Percentiles rank a stretch among this genome's conserved stretches.
Evolutionary conservation across 2,113 vertebrate genomes (phyloP).

Genomic region (Oceanites oceanicus): DNA sequence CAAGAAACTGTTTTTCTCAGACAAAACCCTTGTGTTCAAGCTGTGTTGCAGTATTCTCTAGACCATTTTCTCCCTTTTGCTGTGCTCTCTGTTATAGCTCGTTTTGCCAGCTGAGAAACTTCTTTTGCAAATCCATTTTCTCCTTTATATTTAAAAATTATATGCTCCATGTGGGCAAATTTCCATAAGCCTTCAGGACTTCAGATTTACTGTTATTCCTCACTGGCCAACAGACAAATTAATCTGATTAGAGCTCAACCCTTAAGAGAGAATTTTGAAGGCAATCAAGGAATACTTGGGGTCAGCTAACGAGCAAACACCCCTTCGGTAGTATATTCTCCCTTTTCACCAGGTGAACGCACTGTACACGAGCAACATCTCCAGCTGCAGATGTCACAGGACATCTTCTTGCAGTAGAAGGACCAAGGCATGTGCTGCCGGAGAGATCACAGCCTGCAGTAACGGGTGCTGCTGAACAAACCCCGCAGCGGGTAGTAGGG

Average conservation of each 20-base stretch:
- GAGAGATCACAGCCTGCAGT: background rate
- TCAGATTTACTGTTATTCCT: slow-evolving; percentile 39
- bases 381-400: background rate
- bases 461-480: background rate
- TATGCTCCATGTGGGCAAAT: background rate
- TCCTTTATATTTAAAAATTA: slow-evolving; percentile 21
- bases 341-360: background rate
- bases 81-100: background rate
- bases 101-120: background rate
- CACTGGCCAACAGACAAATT: background rate
- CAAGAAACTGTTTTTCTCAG: slow-evolving; percentile 11
- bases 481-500: background rate
- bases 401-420: background rate
- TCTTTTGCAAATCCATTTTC: background rate
- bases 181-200: slow-evolving; percentile 14
- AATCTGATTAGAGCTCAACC: slow-evolving; percentile 11
- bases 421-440: background rate
- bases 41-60: background rate
- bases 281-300: background rate
- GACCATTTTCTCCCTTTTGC: background rate
- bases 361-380: background rate
- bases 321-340: background rate
- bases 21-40: background rate
- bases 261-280: background rate
- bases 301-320: background rate